Evolutionary conservation across 2,888 invertebrate species (phyloP), one percentile per base, ranked within the genome.

Genomic region (Apodemia duryi): DNA sequence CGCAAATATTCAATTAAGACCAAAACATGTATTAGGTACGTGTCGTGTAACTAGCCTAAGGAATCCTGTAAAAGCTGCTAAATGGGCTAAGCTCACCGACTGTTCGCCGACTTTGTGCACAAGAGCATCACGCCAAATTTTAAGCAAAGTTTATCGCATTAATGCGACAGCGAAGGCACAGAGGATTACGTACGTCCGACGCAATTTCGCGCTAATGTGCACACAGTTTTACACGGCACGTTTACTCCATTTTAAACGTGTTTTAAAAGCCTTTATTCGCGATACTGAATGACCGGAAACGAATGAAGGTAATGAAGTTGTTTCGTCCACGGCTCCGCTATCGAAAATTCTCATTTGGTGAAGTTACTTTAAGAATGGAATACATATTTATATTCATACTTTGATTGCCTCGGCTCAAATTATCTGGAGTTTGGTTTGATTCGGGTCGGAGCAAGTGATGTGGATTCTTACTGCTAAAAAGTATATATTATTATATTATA

Each of bases 141-240:
- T 68, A 70, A 70, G 65, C 66, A 63, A 63, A 69, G 65, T 70
- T 75, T 73, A 69, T 66, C 71, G 74, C 77, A 74, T 81, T 65
- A 66, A 68, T 49, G 62, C 68, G 66, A 66, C 57, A 57, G 32
- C 21, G 57, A 57, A 57, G 29, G 57, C 32, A 29, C 57, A 29
- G 11, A 57, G 57, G 57, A 57, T 57, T 57, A 57, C 32, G 57
- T 57, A 66, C 65, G 62, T 66, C 65, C 62, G 43, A 35, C 62
- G 63, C 66, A 66, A 69, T 67, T 67, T 62, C 60, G 61, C 49
- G 52, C 66, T 32, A 66, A 65, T 63, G 62, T 61, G 68, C 51
- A 66, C 62, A 66, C 62, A 66, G 61, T 60, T 69, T 63, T 65
- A 63, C 64, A 29, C 29, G 29, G 32, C 61, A 65, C 62, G 64